phyloP scores from a whole-genome alignment of 2,888 invertebrate species.

The Thyatira batis region DNA sequence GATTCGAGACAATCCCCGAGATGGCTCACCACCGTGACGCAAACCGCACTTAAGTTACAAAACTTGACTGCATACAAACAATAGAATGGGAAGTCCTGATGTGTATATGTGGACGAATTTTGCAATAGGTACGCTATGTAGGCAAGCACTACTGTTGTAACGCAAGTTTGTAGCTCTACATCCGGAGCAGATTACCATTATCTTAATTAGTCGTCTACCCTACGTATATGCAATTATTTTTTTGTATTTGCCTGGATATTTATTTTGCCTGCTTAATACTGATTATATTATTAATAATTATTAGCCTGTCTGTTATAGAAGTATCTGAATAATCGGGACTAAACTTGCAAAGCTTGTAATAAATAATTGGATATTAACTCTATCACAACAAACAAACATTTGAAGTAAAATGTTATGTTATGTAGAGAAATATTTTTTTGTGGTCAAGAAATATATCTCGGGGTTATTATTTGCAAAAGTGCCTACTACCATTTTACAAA shows the following conservation, averaged over 20 bases:
- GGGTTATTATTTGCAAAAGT: conserved; percentile 12
- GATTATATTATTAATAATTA: too few species aligned
- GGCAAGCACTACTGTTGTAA: conserved; percentile 25
- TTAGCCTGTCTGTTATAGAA: too few species aligned
- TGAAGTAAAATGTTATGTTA: neutral
- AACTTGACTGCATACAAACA: conserved; percentile 59
- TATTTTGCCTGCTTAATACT: neutral
- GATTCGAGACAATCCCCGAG: conserved; percentile 44
- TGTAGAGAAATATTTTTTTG: neutral
- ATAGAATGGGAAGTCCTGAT: conserved; percentile 61
- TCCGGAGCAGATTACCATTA: conserved; percentile 30
- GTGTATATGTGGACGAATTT: conserved; percentile 45
- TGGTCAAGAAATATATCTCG: neutral
- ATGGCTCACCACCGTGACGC: conserved; percentile 55
- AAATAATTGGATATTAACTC: too few species aligned
- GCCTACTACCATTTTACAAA: conserved; percentile 38
- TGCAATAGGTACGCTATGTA: conserved; percentile 43
- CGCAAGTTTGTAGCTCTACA: conserved; percentile 28
- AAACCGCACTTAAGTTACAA: conserved; percentile 49
- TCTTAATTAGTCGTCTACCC: neutral
- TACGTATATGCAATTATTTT: neutral
- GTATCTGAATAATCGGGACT: too few species aligned
- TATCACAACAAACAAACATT: neutral
- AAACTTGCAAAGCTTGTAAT: too few species aligned
- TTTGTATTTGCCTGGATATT: neutral